Percentiles rank a stretch among this genome's conserved stretches.
Evolutionary conservation across 2,888 invertebrate species (phyloP).

Genomic region (Agelastica alni): DNA sequence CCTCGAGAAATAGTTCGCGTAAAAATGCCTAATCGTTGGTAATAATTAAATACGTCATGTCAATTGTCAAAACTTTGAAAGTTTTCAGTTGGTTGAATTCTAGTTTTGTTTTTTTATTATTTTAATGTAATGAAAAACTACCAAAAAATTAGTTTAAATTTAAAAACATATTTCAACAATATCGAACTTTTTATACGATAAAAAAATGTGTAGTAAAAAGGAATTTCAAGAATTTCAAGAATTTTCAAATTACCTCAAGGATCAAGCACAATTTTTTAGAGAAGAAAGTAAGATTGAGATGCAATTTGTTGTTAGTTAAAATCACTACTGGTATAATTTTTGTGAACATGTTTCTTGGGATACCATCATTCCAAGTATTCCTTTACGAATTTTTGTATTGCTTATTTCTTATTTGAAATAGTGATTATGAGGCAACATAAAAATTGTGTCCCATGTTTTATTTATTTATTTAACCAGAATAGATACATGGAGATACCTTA

Average conservation of each 20-base stretch:
- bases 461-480: no score
- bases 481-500: no score
- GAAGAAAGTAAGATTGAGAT: constrained; percentile 45
- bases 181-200: neutral
- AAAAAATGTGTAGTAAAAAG: constrained; percentile 13
- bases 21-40: neutral
- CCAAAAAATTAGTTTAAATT: neutral
- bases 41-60: neutral
- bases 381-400: no score
- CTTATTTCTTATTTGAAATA: no score
- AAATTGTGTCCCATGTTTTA: no score
- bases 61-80: constrained; percentile 6
- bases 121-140: constrained; percentile 5
- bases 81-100: constrained; percentile 1
- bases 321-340: no score
- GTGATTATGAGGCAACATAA: no score
- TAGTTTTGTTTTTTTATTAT: neutral
- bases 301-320: no score
- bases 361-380: no score
- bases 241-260: constrained; percentile 31
- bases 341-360: no score
- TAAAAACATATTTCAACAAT: neutral
- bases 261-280: constrained; percentile 37
- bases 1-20: neutral
- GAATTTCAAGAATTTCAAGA: constrained; percentile 22